These are phyloP conservation scores for Drosophila saltans DNA, from an alignment of 1,140 invertebrate genomes.

Conservation along the genomic window DNA sequence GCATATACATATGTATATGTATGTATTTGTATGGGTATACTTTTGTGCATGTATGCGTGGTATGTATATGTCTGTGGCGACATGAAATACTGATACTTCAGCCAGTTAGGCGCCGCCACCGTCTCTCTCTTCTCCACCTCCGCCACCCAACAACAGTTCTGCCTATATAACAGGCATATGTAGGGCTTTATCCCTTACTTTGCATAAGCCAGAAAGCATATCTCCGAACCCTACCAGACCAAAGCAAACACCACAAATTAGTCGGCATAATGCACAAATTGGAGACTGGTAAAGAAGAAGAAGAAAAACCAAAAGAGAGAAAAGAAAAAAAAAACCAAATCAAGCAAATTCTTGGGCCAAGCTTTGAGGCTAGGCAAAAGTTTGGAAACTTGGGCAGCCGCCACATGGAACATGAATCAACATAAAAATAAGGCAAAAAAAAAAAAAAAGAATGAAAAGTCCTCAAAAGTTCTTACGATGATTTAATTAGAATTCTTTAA, in stretches of 20 bases:
- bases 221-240: constrained; percentile 48
- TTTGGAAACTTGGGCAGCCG: constrained; percentile 73
- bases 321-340: constrained; percentile 28
- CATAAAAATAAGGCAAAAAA: constrained; percentile 40
- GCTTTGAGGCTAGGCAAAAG: constrained; percentile 37
- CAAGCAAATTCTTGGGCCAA: constrained; percentile 49
- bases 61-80: constrained; percentile 41
- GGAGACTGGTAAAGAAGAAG: constrained; percentile 37
- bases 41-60: constrained; percentile 7
- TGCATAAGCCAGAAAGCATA: constrained; percentile 58
- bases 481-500: constrained; percentile 82
- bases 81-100: constrained; percentile 67
- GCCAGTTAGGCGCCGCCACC: constrained; percentile 7
- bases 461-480: constrained; percentile 75
- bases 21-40: constrained; percentile 19
- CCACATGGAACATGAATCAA: constrained; percentile 77
- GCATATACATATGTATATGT: constrained; percentile 52
- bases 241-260: constrained; percentile 79
- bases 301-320: constrained; percentile 18
- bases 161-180: constrained; percentile 37
- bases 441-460: constrained; percentile 37
- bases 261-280: constrained; percentile 58
- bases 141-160: background rate
- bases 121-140: constrained; percentile 4
- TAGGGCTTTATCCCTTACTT: constrained; percentile 52